Evolutionary conservation across 2,888 invertebrate species (phyloP).

Genomic region (Acronicta leporina): DNA sequence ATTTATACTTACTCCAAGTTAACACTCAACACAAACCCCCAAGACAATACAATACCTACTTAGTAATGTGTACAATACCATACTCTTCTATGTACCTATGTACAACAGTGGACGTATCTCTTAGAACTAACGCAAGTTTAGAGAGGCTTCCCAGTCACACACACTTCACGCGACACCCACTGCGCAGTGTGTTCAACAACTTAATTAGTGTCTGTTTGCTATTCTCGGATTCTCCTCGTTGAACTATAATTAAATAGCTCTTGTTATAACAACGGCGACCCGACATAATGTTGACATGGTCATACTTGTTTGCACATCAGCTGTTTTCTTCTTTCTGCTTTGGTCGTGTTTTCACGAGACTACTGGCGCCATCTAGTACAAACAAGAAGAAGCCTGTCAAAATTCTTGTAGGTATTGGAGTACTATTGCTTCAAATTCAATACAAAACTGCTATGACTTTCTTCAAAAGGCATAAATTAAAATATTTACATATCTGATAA

Average conservation of each 20-base stretch:
- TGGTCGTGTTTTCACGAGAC: constrained; percentile 11
- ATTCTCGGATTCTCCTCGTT: not conserved
- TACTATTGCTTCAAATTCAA: no score
- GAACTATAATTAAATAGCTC: not conserved
- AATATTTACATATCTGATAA: no score
- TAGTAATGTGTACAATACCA: constrained; percentile 4
- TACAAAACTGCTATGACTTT: no score
- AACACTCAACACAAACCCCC: constrained; percentile 4
- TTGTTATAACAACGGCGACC: not conserved
- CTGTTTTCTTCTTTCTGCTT: no score
- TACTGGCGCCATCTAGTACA: constrained; percentile 35
- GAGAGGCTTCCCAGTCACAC: constrained; percentile 1
- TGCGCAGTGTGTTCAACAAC: constrained; percentile 1
- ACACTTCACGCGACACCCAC: not conserved
- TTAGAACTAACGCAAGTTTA: constrained; percentile 5
- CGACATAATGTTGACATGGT: not conserved
- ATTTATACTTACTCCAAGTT: not conserved
- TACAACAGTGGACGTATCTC: constrained; percentile 5
- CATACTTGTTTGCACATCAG: constrained; percentile 9
- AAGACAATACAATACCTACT: not conserved
- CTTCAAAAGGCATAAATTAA: no score
- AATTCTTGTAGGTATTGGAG: no score
- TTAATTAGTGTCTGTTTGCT: not conserved
- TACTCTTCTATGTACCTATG: not conserved
- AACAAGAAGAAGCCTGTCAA: not conserved